Evolutionary conservation across 2,113 vertebrate genomes (phyloP).

Genomic region (Coracopsis vasa): DNA sequence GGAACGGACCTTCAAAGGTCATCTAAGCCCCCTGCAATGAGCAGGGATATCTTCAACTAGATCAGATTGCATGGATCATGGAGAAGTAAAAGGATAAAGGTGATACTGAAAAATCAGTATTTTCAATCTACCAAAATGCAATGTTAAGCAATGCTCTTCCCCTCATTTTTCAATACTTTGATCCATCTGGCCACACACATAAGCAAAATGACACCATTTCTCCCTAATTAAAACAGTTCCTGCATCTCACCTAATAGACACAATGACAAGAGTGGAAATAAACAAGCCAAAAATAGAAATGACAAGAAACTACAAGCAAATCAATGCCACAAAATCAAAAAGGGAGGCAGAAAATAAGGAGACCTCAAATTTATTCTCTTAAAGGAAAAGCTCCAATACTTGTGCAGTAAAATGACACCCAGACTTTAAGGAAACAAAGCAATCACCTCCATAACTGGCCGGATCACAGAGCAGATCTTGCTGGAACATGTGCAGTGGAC

Average conservation of each 20-base stretch:
- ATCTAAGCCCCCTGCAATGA: too few species aligned
- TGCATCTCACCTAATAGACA: neutral
- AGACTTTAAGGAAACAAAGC: neutral
- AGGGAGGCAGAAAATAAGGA: neutral
- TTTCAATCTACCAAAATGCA: neutral
- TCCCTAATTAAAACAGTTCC: neutral
- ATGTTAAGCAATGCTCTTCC: neutral
- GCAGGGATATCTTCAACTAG: too few species aligned
- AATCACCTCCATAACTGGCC: neutral
- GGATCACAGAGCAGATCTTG: neutral
- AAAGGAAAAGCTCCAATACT: neutral
- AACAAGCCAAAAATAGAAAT: neutral
- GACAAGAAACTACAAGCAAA: neutral
- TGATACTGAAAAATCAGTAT: neutral
- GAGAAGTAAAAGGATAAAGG: neutral
- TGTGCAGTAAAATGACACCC: neutral
- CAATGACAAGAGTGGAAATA: neutral
- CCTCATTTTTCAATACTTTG: neutral
- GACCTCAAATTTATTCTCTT: neutral
- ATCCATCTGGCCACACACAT: accelerated
- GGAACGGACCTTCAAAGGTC: too few species aligned
- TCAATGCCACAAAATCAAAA: neutral
- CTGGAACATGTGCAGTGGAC: neutral
- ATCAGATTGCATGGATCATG: neutral
- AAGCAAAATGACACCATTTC: neutral